A percentile compares a stretch with the other conserved stretches of the same genome.
Evolutionary conservation across 2,113 vertebrate species (phyloP).

Genomic region (Carassius auratus): DNA sequence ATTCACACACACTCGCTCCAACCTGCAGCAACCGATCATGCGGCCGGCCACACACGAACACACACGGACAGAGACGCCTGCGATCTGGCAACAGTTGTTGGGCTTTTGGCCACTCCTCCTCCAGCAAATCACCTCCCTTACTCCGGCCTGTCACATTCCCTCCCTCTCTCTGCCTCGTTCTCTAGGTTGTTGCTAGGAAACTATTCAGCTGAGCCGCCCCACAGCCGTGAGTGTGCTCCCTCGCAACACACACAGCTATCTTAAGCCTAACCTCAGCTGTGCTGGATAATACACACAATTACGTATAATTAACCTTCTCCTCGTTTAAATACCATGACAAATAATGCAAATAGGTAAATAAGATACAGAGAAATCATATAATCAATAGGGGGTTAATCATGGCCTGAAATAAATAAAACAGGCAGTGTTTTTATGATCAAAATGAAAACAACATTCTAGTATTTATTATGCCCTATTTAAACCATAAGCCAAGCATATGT

Average conservation of each 20-base stretch:
- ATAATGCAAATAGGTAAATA: conserved; percentile 31
- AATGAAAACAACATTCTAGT: neutral
- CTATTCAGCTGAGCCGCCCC: conserved; percentile 60
- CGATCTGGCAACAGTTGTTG: conserved; percentile 59
- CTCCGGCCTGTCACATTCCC: conserved; percentile 25
- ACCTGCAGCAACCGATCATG: conserved; percentile 22
- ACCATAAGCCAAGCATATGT: neutral
- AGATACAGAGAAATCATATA: neutral
- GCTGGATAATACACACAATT: conserved; percentile 17
- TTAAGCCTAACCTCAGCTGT: conserved; percentile 15
- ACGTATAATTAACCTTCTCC: conserved; percentile 11
- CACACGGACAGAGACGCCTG: conserved; percentile 46
- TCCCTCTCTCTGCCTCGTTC: conserved; percentile 37
- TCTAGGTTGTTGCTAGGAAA: conserved; percentile 71
- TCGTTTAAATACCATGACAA: neutral
- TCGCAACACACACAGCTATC: conserved; percentile 43
- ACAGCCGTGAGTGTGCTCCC: conserved; percentile 35
- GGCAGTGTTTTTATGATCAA: too few relatives aligned
- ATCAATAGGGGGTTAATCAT: neutral
- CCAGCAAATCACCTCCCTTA: conserved; percentile 45
- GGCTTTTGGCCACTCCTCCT: conserved; percentile 65
- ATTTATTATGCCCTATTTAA: neutral
- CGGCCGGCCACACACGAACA: conserved; percentile 33
- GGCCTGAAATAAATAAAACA: neutral
- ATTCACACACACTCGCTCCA: conserved; percentile 35